Evolutionary conservation across 2,797 vertebrate species (phyloP).

Genomic region (Pseudochirops corinnae): DNA sequence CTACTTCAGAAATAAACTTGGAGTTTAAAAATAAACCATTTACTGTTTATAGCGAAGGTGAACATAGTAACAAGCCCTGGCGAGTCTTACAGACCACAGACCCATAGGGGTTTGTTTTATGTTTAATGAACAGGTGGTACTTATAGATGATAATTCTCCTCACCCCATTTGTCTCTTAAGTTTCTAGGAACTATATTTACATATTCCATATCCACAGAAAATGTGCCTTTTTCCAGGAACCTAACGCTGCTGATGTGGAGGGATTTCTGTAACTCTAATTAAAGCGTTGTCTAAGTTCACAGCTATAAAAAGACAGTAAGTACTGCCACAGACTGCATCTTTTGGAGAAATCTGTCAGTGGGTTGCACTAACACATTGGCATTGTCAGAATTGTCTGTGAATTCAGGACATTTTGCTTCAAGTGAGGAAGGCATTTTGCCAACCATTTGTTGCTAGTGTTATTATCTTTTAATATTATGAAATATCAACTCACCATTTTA

Average conservation of each 20-base stretch:
- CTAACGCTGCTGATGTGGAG: not conserved
- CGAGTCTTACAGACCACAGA: not conserved
- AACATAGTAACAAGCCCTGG: not conserved
- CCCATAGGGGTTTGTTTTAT: not conserved
- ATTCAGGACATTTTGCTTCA: not conserved
- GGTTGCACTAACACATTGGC: not conserved
- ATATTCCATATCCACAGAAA: not conserved
- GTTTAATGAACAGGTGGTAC: not conserved
- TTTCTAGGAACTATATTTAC: not conserved
- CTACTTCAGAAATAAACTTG: not conserved
- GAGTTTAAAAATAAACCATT: not conserved
- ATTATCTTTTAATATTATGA: not conserved
- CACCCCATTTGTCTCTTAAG: not conserved
- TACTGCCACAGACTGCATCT: not conserved
- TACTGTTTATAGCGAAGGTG: not conserved
- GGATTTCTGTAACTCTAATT: not conserved
- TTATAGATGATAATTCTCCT: not conserved
- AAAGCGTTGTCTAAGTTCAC: not conserved
- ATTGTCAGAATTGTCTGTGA: not conserved
- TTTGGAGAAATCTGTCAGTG: not conserved
- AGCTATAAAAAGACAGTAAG: not conserved
- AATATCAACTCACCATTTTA: not conserved
- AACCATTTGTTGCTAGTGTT: not conserved
- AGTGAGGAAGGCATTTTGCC: not conserved
- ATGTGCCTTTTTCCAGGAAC: not conserved